Conservation (phyloP, 2,113 vertebrate genomes). For the Falco punctatus region DNA sequence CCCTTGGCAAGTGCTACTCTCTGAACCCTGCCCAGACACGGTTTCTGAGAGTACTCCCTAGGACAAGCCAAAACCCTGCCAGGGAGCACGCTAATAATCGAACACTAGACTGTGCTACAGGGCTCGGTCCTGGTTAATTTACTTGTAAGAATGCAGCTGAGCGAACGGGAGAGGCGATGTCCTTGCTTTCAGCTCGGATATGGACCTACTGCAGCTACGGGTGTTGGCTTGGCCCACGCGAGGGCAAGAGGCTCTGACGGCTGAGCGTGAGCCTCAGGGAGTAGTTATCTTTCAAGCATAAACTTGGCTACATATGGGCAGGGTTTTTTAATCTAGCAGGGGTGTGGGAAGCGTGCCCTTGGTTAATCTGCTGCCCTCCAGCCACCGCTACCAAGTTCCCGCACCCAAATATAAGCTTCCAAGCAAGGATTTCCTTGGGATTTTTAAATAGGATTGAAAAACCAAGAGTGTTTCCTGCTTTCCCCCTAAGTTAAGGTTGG, state of each 20-base stretch:
- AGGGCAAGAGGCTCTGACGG: background rate
- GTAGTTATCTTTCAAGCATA: background rate
- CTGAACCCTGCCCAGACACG: conserved; percentile 53
- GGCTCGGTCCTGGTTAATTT: background rate
- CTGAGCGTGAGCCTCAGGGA: background rate
- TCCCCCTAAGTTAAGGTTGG: background rate
- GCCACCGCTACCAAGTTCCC: background rate
- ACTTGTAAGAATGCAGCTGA: background rate
- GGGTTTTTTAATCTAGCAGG: background rate
- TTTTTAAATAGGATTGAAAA: background rate
- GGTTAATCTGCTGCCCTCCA: conserved; percentile 18
- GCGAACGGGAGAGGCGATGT: background rate
- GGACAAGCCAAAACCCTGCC: conserved; percentile 44
- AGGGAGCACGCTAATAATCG: conserved; percentile 49
- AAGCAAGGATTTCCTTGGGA: background rate
- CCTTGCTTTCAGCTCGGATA: background rate
- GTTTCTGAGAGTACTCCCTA: background rate
- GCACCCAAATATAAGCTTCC: background rate
- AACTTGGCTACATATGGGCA: background rate
- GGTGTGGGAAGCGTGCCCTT: conserved; percentile 25
- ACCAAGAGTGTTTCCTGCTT: background rate
- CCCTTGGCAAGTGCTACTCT: conserved; percentile 53
- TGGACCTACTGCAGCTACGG: background rate
- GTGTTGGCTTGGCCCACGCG: accelerated
- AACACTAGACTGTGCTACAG: conserved; percentile 6